Percentiles rank a stretch among this genome's conserved stretches.
Evolutionary conservation across 35 echinoderm and acorn worm species (phyloP).

Genomic region (Chiridota heheva): DNA sequence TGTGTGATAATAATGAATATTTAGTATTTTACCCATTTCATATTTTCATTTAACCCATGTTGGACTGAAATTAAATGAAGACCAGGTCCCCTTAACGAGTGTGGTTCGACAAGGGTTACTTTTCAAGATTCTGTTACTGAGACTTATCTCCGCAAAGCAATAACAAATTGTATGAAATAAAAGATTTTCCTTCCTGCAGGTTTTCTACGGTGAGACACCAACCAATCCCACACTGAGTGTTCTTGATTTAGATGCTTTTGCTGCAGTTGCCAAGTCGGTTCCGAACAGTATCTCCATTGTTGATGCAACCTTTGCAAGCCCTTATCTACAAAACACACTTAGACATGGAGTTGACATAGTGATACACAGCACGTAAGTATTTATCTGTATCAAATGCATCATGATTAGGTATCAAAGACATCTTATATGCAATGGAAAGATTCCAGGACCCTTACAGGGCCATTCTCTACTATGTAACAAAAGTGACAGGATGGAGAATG

Average conservation of each 20-base stretch:
- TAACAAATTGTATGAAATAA: background rate
- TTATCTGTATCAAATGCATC: background rate
- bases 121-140: no score
- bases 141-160: background rate
- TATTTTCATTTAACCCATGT: no score
- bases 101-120: no score
- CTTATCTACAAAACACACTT: constrained; percentile 63
- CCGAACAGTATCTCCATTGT: constrained; percentile 59
- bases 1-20: no score
- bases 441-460: background rate
- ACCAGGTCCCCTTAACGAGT: no score
- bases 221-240: constrained; percentile 67
- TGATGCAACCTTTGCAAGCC: constrained; percentile 84
- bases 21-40: no score
- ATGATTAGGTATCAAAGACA: background rate
- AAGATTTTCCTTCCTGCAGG: constrained; percentile 46
- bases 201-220: constrained; percentile 86
- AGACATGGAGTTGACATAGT: constrained; percentile 75
- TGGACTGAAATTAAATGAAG: no score
- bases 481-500: no score
- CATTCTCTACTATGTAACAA: no score
- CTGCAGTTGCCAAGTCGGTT: constrained; percentile 48
- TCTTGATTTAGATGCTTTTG: constrained; percentile 82
- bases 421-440: background rate
- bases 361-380: constrained; percentile 79